Evolutionary conservation across 2,797 vertebrate species (phyloP).

Genomic region (Knipowitschia caucasica): DNA sequence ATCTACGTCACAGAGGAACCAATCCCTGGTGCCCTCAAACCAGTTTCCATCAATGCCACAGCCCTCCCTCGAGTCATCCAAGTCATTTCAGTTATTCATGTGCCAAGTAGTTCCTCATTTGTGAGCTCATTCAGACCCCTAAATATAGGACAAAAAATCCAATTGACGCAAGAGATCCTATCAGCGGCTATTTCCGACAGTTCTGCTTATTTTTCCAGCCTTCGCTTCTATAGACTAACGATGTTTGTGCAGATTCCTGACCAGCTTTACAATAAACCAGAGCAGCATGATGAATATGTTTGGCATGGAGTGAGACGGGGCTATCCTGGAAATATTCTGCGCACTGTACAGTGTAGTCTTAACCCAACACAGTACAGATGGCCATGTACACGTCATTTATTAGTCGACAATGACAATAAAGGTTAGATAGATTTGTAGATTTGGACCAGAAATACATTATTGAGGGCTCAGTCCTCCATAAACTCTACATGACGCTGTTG

Average conservation of each 20-base stretch:
- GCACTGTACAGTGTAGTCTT: conserved; percentile 11
- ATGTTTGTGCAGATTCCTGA: conserved; percentile 65
- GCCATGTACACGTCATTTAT: no score
- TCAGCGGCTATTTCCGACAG: conserved; percentile 62
- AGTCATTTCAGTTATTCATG: conserved; percentile 66
- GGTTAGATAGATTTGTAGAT: no score
- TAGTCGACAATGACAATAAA: no score
- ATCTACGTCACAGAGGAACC: conserved; percentile 39
- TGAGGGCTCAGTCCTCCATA: no score
- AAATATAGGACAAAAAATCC: conserved; percentile 65
- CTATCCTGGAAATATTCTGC: conserved; percentile 23
- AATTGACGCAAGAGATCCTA: conserved; percentile 67
- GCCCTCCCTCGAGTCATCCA: conserved; percentile 57
- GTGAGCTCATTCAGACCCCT: conserved; percentile 66
- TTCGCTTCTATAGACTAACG: conserved; percentile 46
- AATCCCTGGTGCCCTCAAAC: conserved; percentile 60
- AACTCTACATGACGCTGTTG: no score
- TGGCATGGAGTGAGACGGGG: conserved; percentile 17
- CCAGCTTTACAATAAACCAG: conserved; percentile 53
- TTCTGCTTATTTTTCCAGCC: conserved; percentile 63
- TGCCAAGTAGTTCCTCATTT: conserved; percentile 68
- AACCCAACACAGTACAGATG: conserved; percentile 22
- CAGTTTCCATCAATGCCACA: conserved; percentile 62
- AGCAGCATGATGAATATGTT: conserved; percentile 44
- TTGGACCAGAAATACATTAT: neutral